Percentiles rank a stretch among this genome's conserved stretches.
Conservation (phyloP, 2,888 invertebrate species). For the Philereme vetulata region DNA sequence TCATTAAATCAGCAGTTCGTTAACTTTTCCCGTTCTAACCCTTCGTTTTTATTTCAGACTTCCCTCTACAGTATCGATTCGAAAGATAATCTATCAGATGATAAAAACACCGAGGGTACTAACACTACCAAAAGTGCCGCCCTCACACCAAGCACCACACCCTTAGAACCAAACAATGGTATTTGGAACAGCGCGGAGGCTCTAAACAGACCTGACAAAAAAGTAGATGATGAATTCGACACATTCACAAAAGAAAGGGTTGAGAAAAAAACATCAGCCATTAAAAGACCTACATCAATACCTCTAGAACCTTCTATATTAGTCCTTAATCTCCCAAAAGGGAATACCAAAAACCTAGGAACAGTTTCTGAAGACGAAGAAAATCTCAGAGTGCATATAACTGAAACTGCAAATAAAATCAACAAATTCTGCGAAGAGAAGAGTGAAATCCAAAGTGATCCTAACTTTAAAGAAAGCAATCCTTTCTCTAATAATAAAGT, state of each 20-base stretch:
- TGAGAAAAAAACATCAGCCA: constrained; percentile 47
- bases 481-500: constrained; percentile 4
- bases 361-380: constrained; percentile 74
- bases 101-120: constrained; percentile 49
- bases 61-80: constrained; percentile 69
- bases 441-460: constrained; percentile 11
- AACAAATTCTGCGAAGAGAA: constrained; percentile 32
- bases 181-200: constrained; percentile 65
- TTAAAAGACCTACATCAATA: constrained; percentile 51
- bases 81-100: constrained; percentile 58
- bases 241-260: constrained; percentile 75
- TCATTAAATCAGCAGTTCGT: neutral
- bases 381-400: constrained; percentile 55
- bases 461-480: constrained; percentile 15
- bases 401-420: constrained; percentile 59
- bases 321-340: constrained; percentile 60
- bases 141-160: constrained; percentile 54
- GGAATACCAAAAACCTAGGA: constrained; percentile 53
- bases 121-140: constrained; percentile 44
- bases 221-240: constrained; percentile 77
- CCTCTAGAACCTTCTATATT: constrained; percentile 63
- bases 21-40: neutral
- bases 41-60: constrained; percentile 56
- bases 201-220: constrained; percentile 45
- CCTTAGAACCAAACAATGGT: constrained; percentile 63